phyloP scores from a whole-genome alignment of 2,113 vertebrate genomes.

The Enhydra lutris region DNA sequence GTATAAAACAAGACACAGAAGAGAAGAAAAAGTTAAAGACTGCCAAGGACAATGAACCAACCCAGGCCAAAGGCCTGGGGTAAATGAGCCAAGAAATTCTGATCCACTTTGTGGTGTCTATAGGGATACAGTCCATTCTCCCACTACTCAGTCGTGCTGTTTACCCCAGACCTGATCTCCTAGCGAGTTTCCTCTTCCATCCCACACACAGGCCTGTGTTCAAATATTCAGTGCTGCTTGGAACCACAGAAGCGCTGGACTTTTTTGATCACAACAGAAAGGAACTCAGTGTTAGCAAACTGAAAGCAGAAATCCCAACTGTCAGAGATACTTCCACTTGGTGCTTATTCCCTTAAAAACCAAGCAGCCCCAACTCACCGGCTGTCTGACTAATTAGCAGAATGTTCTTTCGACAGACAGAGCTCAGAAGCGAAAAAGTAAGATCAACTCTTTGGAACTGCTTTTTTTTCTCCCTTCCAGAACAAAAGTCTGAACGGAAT shows the following conservation, averaged over 20 bases:
- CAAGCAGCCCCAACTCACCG: slow-evolving; percentile 41
- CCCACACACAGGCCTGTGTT: background rate
- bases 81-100: background rate
- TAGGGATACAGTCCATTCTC: background rate
- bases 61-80: background rate
- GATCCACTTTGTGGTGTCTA: too few relatives aligned
- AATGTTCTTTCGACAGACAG: slow-evolving; percentile 66
- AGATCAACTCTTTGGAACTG: slow-evolving; percentile 36
- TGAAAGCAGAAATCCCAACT: background rate
- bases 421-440: slow-evolving; percentile 53
- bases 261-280: background rate
- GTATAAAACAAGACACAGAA: background rate
- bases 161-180: background rate
- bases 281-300: slow-evolving; percentile 3
- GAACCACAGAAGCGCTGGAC: background rate
- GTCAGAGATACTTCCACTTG: background rate
- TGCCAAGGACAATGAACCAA: background rate
- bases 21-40: background rate
- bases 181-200: background rate
- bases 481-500: slow-evolving; percentile 47
- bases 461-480: background rate
- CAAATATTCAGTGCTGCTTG: background rate
- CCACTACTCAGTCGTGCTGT: background rate
- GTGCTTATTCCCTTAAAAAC: slow-evolving; percentile 39
- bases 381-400: slow-evolving; percentile 66